Base-by-base conservation (phyloP, 2,113 vertebrate genomes). In the Ginglymostoma cirratum region DNA sequence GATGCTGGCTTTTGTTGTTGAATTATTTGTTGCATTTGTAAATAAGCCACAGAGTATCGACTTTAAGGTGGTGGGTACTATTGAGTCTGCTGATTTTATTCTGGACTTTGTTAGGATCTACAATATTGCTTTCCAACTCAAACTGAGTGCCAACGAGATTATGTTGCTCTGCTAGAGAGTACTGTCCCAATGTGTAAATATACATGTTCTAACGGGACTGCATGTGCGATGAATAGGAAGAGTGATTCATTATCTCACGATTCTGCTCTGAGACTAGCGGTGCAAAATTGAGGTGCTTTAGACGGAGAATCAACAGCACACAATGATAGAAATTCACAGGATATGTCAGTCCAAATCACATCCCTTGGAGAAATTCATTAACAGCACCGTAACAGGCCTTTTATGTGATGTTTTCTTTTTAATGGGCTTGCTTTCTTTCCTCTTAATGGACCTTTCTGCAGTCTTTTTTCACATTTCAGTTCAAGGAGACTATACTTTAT, bases 131-230 rank as follows among this genome's bases (percentile, higher is more conserved):
- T 65, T 90, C 19, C 30, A 90, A n/a, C 17, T 21, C 19, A 34
- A 92, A 34, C 89, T 92, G 89, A 92, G 61, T 65, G 89, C 89
- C 34, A 92, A 66, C 15, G 17, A 90, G 55, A n/a, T 66, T 92
- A 66, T 92, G n/a, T 92, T 92, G 61, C 34, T 92, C 17, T 38
- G 17, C 38, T 38, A 61, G 34, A 89, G 15, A 30, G 86, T 55
- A 52, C 52, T 48, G 55, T 89, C 52, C 86, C 30, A 61, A 92
- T n/a, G 89, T 38, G 55, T 38, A 66, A 66, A 65, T 65, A 92
- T 38, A 19, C 34, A 15, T 61, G 86, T 55, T 55, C 48, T 30
- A 89, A 89, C 15, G 52, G 48, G 8, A 89, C 48, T 23, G 5
- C 52, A 38, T 19, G 30, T 15, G 17, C 30, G 0, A 14, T 89